Conservation (phyloP, 1,140 invertebrate species). For the Drosophila melanica region DNA sequence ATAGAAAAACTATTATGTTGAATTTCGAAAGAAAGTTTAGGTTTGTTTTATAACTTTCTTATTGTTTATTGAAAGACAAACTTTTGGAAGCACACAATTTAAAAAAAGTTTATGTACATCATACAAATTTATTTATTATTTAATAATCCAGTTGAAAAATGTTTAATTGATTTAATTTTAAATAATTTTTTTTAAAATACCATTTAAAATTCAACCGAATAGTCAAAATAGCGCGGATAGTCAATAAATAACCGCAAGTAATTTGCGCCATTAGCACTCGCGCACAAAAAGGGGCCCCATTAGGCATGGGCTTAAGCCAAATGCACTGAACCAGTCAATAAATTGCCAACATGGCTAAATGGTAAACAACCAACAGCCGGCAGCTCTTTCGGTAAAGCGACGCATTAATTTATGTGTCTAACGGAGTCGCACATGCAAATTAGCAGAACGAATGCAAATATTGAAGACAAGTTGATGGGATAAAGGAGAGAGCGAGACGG, state of each 20-base stretch:
- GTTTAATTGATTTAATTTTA: not conserved
- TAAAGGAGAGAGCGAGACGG: not conserved
- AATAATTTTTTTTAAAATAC: conserved; percentile 2
- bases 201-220: not conserved
- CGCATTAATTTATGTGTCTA: conserved; percentile 69
- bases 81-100: no score
- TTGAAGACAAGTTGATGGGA: conserved; percentile 4
- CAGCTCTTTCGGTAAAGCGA: conserved; percentile 18
- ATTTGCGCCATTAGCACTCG: conserved; percentile 69
- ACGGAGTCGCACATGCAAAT: conserved; percentile 75
- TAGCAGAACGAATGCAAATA: conserved; percentile 57
- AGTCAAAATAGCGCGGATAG: conserved; percentile 40
- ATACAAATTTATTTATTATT: no score
- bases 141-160: no score
- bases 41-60: no score
- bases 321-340: conserved; percentile 42
- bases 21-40: no score
- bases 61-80: no score
- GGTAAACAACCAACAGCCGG: conserved; percentile 19
- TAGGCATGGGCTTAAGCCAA: conserved; percentile 49
- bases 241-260: conserved; percentile 70
- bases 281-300: conserved; percentile 51
- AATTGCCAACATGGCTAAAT: conserved; percentile 34
- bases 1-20: no score
- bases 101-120: no score